phyloP scores from a whole-genome alignment of 2,797 vertebrate species.

The Benthosema pterotum region DNA sequence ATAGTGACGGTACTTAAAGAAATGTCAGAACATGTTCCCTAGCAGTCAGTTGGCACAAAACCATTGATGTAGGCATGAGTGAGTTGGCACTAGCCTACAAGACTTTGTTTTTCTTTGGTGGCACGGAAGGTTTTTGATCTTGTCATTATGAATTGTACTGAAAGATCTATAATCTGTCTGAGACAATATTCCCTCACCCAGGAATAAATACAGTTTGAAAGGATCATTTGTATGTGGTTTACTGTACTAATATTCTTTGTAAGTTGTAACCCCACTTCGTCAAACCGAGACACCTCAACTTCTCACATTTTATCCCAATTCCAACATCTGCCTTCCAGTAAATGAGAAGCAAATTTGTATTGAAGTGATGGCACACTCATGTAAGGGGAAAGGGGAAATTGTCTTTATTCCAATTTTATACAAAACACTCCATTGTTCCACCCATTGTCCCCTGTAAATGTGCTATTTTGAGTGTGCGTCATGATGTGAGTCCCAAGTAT shows the following conservation, averaged over 20 bases:
- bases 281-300: not conserved
- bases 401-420: conserved; percentile 53
- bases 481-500: too few relatives aligned
- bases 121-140: conserved; percentile 65
- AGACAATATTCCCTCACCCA: conserved; percentile 80
- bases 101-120: conserved; percentile 38
- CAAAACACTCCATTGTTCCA: conserved; percentile 9
- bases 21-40: conserved; percentile 62
- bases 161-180: conserved; percentile 69
- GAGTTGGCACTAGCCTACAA: conserved; percentile 34
- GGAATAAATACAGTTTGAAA: conserved; percentile 81
- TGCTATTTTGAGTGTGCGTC: too few relatives aligned
- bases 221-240: conserved; percentile 25
- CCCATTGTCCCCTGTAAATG: too few relatives aligned
- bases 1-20: conserved; percentile 70
- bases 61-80: conserved; percentile 47
- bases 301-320: not conserved
- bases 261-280: not conserved
- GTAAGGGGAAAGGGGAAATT: conserved; percentile 46
- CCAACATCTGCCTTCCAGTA: not conserved
- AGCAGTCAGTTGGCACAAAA: conserved; percentile 53
- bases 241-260: not conserved
- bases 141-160: conserved; percentile 61
- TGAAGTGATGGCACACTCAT: conserved; percentile 44
- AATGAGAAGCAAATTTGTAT: conserved; percentile 50